Evolutionary conservation across 2,113 vertebrate genomes (phyloP), one percentile per base, ranked within the genome.

Genomic region (Proteles cristata): DNA sequence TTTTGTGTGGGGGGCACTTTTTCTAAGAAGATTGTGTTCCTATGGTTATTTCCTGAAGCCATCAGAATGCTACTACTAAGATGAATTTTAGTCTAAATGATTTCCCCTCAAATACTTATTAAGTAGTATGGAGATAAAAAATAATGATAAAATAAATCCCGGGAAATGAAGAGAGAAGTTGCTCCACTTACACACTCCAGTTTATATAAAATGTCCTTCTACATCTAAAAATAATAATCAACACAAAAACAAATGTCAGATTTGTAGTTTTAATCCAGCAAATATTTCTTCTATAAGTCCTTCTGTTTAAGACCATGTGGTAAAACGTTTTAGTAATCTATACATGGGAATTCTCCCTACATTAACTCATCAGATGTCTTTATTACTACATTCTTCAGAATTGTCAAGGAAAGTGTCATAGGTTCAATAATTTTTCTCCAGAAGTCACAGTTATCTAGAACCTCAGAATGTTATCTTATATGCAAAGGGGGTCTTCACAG

Each of bases 221-320:
- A 84, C 81, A n/a, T 12, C 65, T 87, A 88, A 93, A 87, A 96
- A 55, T 81, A 53, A 84, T 31, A 35, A 79, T 45, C 17, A 63
- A 65, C 45, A 82, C 9, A 69, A 79, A 81, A 73, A 50, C 33
- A 88, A 93, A 81, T 80, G 16, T 80, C 4, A 74, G 16, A 90
- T 73, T 76, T 87, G 3, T 35, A 35, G 43, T 84, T 95, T 96
- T 80, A 79, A 88, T 90, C 23, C 73, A 88, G 26, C 33, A 96
- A 73, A 39, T 69, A 17, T 33, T 63, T 80, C 28, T 53, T 80
- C 74, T 45, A 50, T 55, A 84, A 14, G 10, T 26, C 16, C 12
- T 94, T 93, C 66, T 58, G 6, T 58, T 88, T 77, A 86, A 85
- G n/a, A 35, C 50, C 7, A 65, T 26, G 26, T 28, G 9, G 25